Conservation (phyloP, 2,797 vertebrate species). For the Chelonia mydas region DNA sequence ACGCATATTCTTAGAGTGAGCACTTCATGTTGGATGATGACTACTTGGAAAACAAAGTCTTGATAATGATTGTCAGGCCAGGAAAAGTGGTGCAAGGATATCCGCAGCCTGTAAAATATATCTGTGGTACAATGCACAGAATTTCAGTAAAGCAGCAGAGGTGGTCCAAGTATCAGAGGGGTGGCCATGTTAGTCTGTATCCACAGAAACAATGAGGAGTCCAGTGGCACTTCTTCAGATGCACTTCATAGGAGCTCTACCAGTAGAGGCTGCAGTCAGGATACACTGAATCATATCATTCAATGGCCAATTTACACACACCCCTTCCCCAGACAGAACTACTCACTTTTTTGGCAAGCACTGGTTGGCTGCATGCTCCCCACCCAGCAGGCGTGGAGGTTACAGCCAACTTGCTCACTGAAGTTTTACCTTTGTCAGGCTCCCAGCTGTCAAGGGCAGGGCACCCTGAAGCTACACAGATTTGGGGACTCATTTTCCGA, state of each 20-base stretch:
- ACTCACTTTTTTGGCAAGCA: background rate
- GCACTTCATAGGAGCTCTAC: background rate
- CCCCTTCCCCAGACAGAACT: background rate
- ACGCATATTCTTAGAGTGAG: background rate
- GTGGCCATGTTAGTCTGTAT: too few relatives aligned
- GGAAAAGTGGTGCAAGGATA: background rate
- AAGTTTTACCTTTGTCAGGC: background rate
- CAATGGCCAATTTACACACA: background rate
- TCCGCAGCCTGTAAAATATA: background rate
- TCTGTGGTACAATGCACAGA: background rate
- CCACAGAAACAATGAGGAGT: too few relatives aligned
- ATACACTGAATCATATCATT: background rate
- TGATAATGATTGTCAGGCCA: background rate
- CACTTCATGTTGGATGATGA: background rate
- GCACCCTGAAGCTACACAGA: background rate
- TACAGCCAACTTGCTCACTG: background rate
- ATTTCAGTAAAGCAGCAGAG: background rate
- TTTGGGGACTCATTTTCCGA: background rate
- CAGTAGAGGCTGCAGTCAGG: background rate
- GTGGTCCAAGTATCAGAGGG: too few relatives aligned
- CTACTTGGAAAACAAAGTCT: background rate
- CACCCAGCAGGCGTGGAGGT: background rate
- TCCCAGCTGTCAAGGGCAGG: background rate
- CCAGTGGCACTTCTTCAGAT: too few relatives aligned
- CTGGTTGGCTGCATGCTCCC: background rate